Base-by-base conservation (phyloP, 2,888 invertebrate genomes). In the Lasiommata megera region DNA sequence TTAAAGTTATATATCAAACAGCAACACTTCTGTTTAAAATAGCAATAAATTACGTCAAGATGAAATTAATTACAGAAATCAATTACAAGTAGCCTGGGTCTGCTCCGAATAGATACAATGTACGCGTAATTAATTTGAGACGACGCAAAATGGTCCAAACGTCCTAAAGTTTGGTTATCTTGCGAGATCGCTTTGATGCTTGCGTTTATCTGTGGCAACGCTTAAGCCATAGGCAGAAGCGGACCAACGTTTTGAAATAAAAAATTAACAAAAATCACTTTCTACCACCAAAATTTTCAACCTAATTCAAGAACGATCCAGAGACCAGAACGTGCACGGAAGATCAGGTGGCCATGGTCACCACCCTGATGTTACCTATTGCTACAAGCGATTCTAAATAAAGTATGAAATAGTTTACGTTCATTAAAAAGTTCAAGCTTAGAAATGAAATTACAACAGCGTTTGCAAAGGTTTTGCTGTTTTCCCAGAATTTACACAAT, bases 111-210 rank as follows among this genome's bases (percentile, higher is more conserved):
- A 36, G 44, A 54, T 60, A 36, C 44, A 41, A 50, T 40, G 54
- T 62, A 56, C 53, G 53, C 55, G 56, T 58, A 65, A 65, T 59
- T 61, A 65, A 65, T 65, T 58, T 55, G 43, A 63, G 48, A 56
- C 57, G 61, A 61, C 57, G 53, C 48, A 55, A 59, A 65, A 63
- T 63, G 63, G 61, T 53, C 61, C 43, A 54, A 61, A 59, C 53
- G 63, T 58, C 57, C 63, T 55, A 41, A 58, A 59, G 58, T 65
- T 61, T 51, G 54, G 60, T 56, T 62, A 60, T 64, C 64, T 60
- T 60, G 62, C 61, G 62, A 58, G 48, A 66, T 61, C 56, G 58
- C 59, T 66, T 55, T 62, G 59, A 56, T 65, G 59, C 61, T 59
- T 55, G 46, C 48, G 59, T 64, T 54, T 57, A 50, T 53, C 48